phyloP scores from a whole-genome alignment of 2,797 vertebrate genomes.

The Antrozous pallidus region DNA sequence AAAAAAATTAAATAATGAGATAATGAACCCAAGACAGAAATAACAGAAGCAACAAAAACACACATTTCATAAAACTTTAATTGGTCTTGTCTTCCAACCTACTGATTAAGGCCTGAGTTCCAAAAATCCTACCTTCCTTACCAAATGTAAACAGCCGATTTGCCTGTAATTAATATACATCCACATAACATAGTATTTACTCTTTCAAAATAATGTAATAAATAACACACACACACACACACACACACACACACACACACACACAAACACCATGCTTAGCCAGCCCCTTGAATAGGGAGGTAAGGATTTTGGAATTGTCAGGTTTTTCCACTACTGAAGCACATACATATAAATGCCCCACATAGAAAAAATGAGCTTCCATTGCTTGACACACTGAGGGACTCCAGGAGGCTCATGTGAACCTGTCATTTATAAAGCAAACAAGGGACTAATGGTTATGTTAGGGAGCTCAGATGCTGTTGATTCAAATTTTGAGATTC shows the following conservation, averaged over 20 bases:
- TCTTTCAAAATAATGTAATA: constrained; percentile 67
- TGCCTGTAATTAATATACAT: constrained; percentile 47
- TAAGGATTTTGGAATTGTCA: constrained; percentile 58
- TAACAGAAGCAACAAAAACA: constrained; percentile 46
- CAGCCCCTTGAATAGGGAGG: constrained; percentile 39
- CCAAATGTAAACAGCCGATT: constrained; percentile 46
- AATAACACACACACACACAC: constrained; percentile 41
- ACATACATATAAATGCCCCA: constrained; percentile 35
- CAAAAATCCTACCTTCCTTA: constrained; percentile 12
- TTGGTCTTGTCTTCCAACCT: constrained; percentile 52
- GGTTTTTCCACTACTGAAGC: constrained; percentile 56
- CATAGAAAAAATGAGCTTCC: not conserved
- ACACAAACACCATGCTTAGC: not conserved
- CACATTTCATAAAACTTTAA: constrained; percentile 33
- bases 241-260: not conserved
- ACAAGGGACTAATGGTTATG: not conserved
- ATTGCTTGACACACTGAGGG: constrained; percentile 1
- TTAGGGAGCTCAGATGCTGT: not conserved
- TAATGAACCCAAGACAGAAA: constrained; percentile 36
- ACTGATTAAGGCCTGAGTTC: constrained; percentile 56
- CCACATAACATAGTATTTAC: constrained; percentile 32
- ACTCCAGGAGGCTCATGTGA: not conserved
- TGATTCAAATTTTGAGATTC: not conserved
- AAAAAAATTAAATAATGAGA: constrained; percentile 65
- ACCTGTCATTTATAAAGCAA: constrained; percentile 4